A percentile compares a stretch with the other conserved stretches of the same genome.
These are phyloP conservation scores for Ormyrus labotus DNA, from an alignment of 2,888 invertebrate genomes.

Conservation along the genomic window DNA sequence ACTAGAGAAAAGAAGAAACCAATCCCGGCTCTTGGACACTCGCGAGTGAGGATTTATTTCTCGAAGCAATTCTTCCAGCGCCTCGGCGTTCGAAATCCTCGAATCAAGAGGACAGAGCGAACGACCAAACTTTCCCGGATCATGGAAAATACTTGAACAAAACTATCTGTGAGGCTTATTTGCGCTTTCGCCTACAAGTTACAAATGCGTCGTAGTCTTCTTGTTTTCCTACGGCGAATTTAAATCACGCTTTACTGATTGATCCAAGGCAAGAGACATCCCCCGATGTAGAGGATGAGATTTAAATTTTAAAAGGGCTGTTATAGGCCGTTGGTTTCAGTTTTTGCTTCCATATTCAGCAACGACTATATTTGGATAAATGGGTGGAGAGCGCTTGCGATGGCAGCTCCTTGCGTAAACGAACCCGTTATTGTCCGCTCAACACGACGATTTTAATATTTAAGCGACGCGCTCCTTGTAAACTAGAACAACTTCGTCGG, in stretches of 20 bases:
- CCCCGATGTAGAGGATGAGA: slow-evolving; percentile 56
- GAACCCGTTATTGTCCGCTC: slow-evolving; percentile 33
- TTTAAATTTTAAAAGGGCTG: slow-evolving; percentile 65
- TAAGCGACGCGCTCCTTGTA: slow-evolving; percentile 57
- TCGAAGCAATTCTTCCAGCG: slow-evolving; percentile 45
- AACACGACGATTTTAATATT: slow-evolving; percentile 57
- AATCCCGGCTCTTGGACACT: slow-evolving; percentile 53
- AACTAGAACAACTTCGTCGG: slow-evolving; percentile 56
- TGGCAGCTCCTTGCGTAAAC: slow-evolving; percentile 11
- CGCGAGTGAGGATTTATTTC: slow-evolving; percentile 58
- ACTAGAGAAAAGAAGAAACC: slow-evolving; percentile 35
- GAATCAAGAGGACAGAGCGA: slow-evolving; percentile 11
- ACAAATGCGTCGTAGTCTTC: slow-evolving; percentile 19
- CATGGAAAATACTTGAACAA: slow-evolving; percentile 43
- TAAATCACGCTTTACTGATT: slow-evolving; percentile 6
- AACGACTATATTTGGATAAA: slow-evolving; percentile 20
- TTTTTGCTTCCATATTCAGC: slow-evolving; percentile 59
- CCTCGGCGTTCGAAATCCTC: slow-evolving; percentile 38
- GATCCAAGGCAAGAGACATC: background rate
- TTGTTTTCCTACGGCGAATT: slow-evolving; percentile 1
- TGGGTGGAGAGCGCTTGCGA: background rate
- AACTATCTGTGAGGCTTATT: slow-evolving; percentile 44
- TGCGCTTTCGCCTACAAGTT: slow-evolving; percentile 30
- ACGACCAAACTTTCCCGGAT: slow-evolving; percentile 46
- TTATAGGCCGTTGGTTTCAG: slow-evolving; percentile 60